A percentile compares a stretch with the other conserved stretches of the same genome.
Evolutionary conservation across 2,797 vertebrate species (phyloP).

Genomic region (Gymnoscopelus microlampas): DNA sequence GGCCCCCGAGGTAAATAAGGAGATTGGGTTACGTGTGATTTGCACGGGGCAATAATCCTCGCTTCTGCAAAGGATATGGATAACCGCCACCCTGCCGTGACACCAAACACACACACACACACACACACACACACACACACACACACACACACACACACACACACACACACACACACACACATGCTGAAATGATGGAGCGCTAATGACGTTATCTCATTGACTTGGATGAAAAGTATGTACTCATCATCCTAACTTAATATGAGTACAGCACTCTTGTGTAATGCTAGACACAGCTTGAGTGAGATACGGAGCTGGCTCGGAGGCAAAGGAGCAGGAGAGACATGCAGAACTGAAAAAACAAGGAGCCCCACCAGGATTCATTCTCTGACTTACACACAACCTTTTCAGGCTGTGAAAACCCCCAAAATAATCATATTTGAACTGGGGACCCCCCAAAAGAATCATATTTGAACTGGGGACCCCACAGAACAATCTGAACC

Average conservation of each 20-base stretch:
- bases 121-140: slow-evolving; percentile 7
- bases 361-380: slow-evolving; percentile 7
- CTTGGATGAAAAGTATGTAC: slow-evolving; percentile 31
- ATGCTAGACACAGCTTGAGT: slow-evolving; percentile 39
- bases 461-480: no score
- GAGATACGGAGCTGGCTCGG: slow-evolving; percentile 14
- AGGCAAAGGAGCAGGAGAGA: slow-evolving; percentile 15
- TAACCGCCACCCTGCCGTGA: slow-evolving; percentile 4
- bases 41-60: slow-evolving; percentile 34
- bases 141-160: slow-evolving; percentile 3
- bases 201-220: slow-evolving; percentile 45
- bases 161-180: slow-evolving; percentile 14
- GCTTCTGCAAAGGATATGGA: slow-evolving; percentile 40
- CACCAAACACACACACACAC: not conserved
- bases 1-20: slow-evolving; percentile 48
- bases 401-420: no score
- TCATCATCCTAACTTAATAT: slow-evolving; percentile 48
- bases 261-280: slow-evolving; percentile 36
- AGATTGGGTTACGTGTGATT: slow-evolving; percentile 61
- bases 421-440: no score
- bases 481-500: not conserved
- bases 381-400: not conserved
- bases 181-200: slow-evolving; percentile 15
- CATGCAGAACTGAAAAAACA: not conserved
- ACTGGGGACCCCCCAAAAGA: no score